Conservation (phyloP, 2,888 invertebrate genomes). For the Calliphora vomitoria region DNA sequence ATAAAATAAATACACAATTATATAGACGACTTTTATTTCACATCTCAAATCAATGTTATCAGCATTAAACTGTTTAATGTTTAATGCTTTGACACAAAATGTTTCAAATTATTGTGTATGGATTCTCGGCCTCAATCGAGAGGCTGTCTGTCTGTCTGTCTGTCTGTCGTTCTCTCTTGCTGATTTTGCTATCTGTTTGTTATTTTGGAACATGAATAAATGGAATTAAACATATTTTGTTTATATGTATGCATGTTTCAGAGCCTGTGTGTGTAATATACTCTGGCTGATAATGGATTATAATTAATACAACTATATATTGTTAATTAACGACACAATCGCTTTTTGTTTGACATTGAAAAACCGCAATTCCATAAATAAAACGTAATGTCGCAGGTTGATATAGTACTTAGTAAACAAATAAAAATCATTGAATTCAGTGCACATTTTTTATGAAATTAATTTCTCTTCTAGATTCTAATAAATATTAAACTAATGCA, state of each 20-base stretch:
- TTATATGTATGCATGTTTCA: background rate
- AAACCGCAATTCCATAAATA: background rate
- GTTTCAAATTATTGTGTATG: constrained; percentile 3
- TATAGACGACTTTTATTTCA: background rate
- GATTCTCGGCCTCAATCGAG: background rate
- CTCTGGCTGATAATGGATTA: constrained; percentile 4
- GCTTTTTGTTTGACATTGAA: background rate
- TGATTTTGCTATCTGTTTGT: constrained; percentile 18
- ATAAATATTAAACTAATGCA: no score
- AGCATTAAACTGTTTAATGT: constrained; percentile 16
- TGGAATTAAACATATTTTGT: background rate
- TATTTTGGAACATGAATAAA: background rate
- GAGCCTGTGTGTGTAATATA: background rate
- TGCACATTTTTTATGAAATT: no score
- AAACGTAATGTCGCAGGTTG: background rate
- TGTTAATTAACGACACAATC: background rate
- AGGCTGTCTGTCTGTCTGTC: background rate
- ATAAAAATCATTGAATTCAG: background rate
- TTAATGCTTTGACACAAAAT: constrained; percentile 21
- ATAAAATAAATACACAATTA: constrained; percentile 4
- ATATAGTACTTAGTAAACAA: background rate
- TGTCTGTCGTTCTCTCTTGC: background rate
- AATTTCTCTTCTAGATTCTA: no score
- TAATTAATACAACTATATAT: background rate
- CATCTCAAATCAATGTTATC: constrained; percentile 28